Evolutionary conservation across 2,797 vertebrate species (phyloP).

Genomic region (Callimico goeldii): DNA sequence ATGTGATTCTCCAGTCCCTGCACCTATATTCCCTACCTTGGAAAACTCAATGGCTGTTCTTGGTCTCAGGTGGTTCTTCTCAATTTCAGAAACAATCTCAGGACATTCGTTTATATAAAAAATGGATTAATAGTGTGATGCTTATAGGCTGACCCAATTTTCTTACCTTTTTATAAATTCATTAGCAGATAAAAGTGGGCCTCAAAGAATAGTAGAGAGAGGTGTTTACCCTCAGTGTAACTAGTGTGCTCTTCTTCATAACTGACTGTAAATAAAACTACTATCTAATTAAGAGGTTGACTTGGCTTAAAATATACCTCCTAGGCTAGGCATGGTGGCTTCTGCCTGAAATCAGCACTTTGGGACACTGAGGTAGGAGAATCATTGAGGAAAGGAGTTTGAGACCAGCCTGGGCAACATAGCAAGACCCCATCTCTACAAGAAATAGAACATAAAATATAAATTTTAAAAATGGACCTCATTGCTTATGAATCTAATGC

Average conservation of each 20-base stretch:
- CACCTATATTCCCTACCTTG: not conserved
- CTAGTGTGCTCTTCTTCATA: not conserved
- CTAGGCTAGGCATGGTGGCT: not conserved
- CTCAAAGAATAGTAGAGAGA: slow-evolving; percentile 38
- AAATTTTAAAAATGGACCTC: not conserved
- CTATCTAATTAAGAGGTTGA: slow-evolving; percentile 39
- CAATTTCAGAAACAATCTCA: slow-evolving; percentile 63
- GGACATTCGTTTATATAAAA: slow-evolving; percentile 49
- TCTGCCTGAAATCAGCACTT: not conserved
- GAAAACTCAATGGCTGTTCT: slow-evolving; percentile 33
- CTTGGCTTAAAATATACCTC: not conserved
- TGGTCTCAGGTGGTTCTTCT: slow-evolving; percentile 27
- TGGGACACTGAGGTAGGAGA: not conserved
- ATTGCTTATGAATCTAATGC: not conserved
- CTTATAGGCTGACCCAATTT: slow-evolving; percentile 66
- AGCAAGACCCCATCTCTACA: not conserved
- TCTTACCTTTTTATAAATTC: slow-evolving; percentile 68
- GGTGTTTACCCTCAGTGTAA: not conserved
- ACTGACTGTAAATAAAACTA: slow-evolving; percentile 34
- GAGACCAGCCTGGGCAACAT: not conserved
- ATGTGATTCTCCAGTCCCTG: not conserved
- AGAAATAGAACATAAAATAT: not conserved
- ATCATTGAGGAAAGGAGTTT: not conserved
- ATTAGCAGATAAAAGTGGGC: slow-evolving; percentile 58
- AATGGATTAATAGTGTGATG: slow-evolving; percentile 59